Evolutionary conservation across 2,888 invertebrate species (phyloP).

Genomic region (Maniola hyperantus): DNA sequence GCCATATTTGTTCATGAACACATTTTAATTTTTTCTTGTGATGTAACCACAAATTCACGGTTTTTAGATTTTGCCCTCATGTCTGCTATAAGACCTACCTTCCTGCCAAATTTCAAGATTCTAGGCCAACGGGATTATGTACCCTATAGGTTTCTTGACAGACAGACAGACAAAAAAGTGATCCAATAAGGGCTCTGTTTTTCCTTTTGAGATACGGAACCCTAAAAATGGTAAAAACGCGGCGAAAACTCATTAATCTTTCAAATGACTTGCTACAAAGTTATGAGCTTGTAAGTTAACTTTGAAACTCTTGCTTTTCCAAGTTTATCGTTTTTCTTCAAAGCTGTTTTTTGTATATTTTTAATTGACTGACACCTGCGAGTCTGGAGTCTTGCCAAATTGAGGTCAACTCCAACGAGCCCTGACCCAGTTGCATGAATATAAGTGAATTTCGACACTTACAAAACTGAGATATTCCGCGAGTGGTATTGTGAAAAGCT

Average conservation of each 20-base stretch:
- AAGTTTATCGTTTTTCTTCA: conserved; percentile 14
- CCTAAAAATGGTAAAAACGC: conserved; percentile 9
- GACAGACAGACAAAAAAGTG: too few species aligned
- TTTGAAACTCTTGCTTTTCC: conserved; percentile 11
- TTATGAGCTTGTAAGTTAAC: conserved; percentile 7
- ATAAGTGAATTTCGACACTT: conserved; percentile 27
- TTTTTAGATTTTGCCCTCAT: too few species aligned
- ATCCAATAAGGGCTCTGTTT: too few species aligned
- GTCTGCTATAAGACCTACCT: too few species aligned
- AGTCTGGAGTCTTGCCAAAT: conserved; percentile 24
- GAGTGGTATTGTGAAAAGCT: not conserved
- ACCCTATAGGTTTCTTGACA: too few species aligned
- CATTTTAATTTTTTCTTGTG: too few species aligned
- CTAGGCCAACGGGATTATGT: too few species aligned
- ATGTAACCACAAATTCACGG: too few species aligned
- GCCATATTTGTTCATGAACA: too few species aligned
- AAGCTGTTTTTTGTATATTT: conserved; percentile 22
- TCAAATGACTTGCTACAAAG: conserved; percentile 20
- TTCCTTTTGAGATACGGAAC: too few species aligned
- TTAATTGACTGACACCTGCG: conserved; percentile 22
- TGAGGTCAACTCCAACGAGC: conserved; percentile 24
- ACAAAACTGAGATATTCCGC: not conserved
- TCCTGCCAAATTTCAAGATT: too few species aligned
- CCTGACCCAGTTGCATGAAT: conserved; percentile 26
- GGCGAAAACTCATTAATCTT: conserved; percentile 26